phyloP scores from a whole-genome alignment of 2,888 invertebrate species.

The Ornithoptera alexandrae region DNA sequence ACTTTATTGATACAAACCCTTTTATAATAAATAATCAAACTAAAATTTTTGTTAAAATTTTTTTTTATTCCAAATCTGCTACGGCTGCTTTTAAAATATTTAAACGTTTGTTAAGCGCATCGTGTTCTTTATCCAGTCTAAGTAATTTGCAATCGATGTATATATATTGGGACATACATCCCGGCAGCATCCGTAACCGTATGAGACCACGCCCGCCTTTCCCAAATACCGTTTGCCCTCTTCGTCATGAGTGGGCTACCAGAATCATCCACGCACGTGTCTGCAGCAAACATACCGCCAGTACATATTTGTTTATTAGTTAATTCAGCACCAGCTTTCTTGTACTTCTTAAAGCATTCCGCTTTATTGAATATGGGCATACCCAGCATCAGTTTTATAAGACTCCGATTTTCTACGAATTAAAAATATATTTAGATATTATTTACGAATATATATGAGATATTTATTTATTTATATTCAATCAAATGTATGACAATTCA shows the following conservation, averaged over 20 bases:
- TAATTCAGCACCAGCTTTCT: slow-evolving; percentile 67
- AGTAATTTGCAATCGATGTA: slow-evolving; percentile 81
- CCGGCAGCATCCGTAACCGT: slow-evolving; percentile 83
- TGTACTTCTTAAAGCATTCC: slow-evolving; percentile 77
- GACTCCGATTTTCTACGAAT: slow-evolving; percentile 70
- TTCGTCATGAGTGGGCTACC: slow-evolving; percentile 87
- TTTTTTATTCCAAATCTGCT: slow-evolving; percentile 2
- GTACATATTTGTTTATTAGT: slow-evolving; percentile 83
- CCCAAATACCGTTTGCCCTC: slow-evolving; percentile 75
- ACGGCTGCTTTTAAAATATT: not conserved
- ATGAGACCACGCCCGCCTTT: slow-evolving; percentile 83
- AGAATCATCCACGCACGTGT: slow-evolving; percentile 88
- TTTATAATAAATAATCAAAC: too few relatives aligned
- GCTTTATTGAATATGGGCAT: slow-evolving; percentile 78
- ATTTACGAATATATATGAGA: not conserved
- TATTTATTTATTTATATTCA: not conserved
- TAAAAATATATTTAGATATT: slow-evolving; percentile 6
- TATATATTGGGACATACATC: slow-evolving; percentile 85
- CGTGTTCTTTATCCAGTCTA: slow-evolving; percentile 80
- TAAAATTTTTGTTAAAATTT: not conserved
- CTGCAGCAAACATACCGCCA: slow-evolving; percentile 83
- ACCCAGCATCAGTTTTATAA: slow-evolving; percentile 82
- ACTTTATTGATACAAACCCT: too few relatives aligned
- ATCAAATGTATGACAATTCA: too few relatives aligned
- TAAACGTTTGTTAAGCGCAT: slow-evolving; percentile 54